Base-by-base conservation (phyloP, 2,797 vertebrate genomes). In the Squalus acanthias region DNA sequence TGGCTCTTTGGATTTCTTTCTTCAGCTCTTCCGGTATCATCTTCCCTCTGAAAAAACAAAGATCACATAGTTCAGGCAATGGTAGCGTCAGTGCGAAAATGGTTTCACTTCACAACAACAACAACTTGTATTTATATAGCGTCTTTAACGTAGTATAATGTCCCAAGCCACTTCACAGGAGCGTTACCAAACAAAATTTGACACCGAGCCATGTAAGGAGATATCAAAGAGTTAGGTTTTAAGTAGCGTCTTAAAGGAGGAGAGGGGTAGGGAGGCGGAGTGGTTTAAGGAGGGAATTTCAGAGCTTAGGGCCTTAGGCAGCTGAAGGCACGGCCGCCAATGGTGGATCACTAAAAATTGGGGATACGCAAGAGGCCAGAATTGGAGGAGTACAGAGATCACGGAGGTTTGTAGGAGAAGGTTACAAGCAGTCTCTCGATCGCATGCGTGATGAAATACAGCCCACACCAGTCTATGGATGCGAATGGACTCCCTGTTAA, bases 11-110 rank as follows among this genome's bases (percentile, higher is more conserved):
- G 97, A 99, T 98, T 97, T 98, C 97, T 97, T 98, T 98, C 97
- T 98, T 98, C 97, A 99, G 97, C 97, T 98, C 98, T 65, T 98
- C 98, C 94, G 98, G 98, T 97, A 98, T 98, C 98, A 99, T 99
- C 97, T 99, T 99, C 96, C 98, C 98, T 97, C 98, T 99, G 98
- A 97, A 93, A 69, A 97, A 97, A 98, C 96, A 98, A 96, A 97
- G 97, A 98, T 97, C 97, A 97, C 22, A 95, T 69, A 9, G 65
- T 26, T 69, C 67, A 70, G 65, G 63, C 46, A 94, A 26, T 94
- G 39, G 20, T 46, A 50, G 13, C 17, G 3, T 70, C 63, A n/a
- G 91, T 53, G 22, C 24, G 4, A 89, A 76, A 76, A 26, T 12
- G 10, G 74, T n/a, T n/a, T 76, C 74, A 76, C 74, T 9, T 29